Conservation (phyloP, 2,888 invertebrate genomes). For the Megastigmus dorsalis region DNA sequence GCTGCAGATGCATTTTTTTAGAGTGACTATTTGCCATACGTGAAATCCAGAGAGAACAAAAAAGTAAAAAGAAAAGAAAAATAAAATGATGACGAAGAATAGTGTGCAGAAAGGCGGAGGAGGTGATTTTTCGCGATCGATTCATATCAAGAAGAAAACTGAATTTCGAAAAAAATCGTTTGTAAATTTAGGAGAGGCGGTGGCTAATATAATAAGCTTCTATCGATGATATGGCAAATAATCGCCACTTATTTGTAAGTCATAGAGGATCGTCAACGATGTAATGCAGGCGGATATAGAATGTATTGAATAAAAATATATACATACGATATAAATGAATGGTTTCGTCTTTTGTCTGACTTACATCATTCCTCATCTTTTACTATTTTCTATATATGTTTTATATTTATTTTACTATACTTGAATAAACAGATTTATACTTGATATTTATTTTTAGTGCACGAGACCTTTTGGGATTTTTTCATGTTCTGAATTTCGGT, state of each 20-base stretch:
- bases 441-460: too few species aligned
- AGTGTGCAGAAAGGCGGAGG: neutral
- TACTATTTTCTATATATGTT: too few species aligned
- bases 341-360: too few species aligned
- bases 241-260: conserved; percentile 35
- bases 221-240: conserved; percentile 5
- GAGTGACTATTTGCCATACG: conserved; percentile 34
- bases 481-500: too few species aligned
- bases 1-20: conserved; percentile 43
- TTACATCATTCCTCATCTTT: too few species aligned
- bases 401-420: too few species aligned
- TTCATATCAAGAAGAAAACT: conserved; percentile 28
- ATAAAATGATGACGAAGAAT: neutral
- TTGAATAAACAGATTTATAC: too few species aligned
- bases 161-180: conserved; percentile 16
- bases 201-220: neutral
- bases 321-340: conserved; percentile 51
- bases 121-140: conserved; percentile 18
- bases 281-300: conserved; percentile 58
- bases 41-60: too few species aligned
- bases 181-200: conserved; percentile 45
- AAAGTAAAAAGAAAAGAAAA: neutral
- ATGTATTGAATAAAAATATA: conserved; percentile 64
- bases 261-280: conserved; percentile 39
- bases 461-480: too few species aligned